A percentile compares a stretch with the other conserved stretches of the same genome.
phyloP scores from a whole-genome alignment of 2,888 invertebrate genomes.

The Andrena haemorrhoa region DNA sequence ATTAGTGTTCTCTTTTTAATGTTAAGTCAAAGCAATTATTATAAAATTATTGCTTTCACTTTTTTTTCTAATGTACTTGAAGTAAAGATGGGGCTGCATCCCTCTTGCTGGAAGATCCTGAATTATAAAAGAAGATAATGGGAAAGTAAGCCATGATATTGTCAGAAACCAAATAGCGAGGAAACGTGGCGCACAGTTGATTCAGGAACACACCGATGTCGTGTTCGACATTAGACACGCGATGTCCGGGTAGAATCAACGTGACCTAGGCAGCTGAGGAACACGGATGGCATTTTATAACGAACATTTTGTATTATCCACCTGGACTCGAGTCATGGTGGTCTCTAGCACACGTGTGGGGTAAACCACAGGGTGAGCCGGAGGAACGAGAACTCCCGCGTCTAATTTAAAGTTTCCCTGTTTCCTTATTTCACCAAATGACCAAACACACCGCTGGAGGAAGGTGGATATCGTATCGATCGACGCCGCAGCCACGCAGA shows the following conservation, averaged over 20 bases:
- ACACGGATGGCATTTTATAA: constrained; percentile 73
- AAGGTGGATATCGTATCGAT: background rate
- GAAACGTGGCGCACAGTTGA: constrained; percentile 11
- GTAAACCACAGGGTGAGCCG: constrained; percentile 44
- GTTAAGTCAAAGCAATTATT: too few relatives aligned
- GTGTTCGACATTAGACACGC: constrained; percentile 35
- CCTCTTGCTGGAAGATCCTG: too few relatives aligned
- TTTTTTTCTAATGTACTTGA: too few relatives aligned
- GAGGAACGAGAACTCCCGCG: background rate
- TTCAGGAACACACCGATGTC: constrained; percentile 8
- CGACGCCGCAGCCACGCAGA: too few relatives aligned
- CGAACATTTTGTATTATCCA: constrained; percentile 78
- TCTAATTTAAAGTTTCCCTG: background rate
- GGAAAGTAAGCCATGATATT: background rate
- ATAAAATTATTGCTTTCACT: too few relatives aligned
- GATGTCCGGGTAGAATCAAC: constrained; percentile 67
- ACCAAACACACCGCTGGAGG: background rate
- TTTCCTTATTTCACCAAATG: background rate
- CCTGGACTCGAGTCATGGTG: constrained; percentile 79
- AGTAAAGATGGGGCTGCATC: too few relatives aligned
- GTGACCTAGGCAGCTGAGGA: constrained; percentile 81
- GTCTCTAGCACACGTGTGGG: constrained; percentile 42
- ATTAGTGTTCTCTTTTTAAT: too few relatives aligned
- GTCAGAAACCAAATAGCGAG: background rate
- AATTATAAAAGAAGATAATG: too few relatives aligned